Evolutionary conservation across 2,888 invertebrate genomes (phyloP).

Genomic region (Hofmannophila pseudospretella): DNA sequence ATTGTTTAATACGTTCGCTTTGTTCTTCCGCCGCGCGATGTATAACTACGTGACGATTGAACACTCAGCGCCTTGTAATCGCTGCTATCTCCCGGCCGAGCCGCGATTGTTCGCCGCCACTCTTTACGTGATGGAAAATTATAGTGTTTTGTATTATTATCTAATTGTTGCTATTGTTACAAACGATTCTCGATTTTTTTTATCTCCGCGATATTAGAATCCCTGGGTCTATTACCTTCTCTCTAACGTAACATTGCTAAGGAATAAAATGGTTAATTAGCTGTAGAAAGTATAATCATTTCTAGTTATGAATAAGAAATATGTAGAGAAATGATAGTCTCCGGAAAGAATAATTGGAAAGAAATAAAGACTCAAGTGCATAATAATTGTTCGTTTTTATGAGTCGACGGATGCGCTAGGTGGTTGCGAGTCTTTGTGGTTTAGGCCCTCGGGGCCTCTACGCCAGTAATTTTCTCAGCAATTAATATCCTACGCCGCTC

Average conservation of each 20-base stretch:
- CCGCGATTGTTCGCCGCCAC: conserved; percentile 24
- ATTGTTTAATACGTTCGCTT: conserved; percentile 66
- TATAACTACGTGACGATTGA: conserved; percentile 69
- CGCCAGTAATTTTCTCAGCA: conserved; percentile 67
- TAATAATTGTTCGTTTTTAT: conserved; percentile 63
- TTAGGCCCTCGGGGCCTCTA: conserved; percentile 51
- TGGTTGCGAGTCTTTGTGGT: conserved; percentile 53
- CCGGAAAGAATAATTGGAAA: conserved; percentile 39
- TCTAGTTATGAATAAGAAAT: conserved; percentile 37
- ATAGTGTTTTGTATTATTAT: conserved; percentile 71
- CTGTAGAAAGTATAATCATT: conserved; percentile 27
- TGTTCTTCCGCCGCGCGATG: conserved; percentile 59
- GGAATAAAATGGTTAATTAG: conserved; percentile 26
- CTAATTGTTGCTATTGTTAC: conserved; percentile 71
- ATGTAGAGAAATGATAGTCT: conserved; percentile 42
- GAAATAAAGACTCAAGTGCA: conserved; percentile 50
- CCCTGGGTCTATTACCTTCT: conserved; percentile 17
- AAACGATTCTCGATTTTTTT: conserved; percentile 40
- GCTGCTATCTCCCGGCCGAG: conserved; percentile 39
- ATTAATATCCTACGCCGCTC: conserved; percentile 62
- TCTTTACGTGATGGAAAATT: conserved; percentile 66
- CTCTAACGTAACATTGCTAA: conserved; percentile 8
- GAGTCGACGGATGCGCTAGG: conserved; percentile 36
- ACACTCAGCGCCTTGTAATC: conserved; percentile 66
- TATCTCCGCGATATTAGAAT: conserved; percentile 34